phyloP scores from a whole-genome alignment of 2,888 invertebrate species.

The Plemyria rubiginata region DNA sequence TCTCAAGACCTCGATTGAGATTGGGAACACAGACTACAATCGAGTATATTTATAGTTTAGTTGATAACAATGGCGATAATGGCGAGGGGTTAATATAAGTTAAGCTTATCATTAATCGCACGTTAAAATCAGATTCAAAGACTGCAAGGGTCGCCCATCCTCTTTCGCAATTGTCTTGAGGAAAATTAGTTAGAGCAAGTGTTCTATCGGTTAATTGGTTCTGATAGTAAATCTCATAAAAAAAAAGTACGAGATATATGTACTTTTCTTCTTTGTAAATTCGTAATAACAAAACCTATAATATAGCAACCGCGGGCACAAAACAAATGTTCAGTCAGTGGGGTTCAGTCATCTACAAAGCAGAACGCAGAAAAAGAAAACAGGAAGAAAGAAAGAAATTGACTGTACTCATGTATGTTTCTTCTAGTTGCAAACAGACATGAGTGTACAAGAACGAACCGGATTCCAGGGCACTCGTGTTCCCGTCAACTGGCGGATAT shows the following conservation, averaged over 20 bases:
- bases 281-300: no score
- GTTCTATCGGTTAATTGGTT: no score
- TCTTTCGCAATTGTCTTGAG: no score
- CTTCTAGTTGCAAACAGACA: background rate
- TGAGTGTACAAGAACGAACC: constrained; percentile 20
- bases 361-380: no score
- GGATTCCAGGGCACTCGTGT: constrained; percentile 44
- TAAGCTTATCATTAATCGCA: constrained; percentile 26
- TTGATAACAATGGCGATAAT: constrained; percentile 40
- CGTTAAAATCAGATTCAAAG: constrained; percentile 10
- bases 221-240: no score
- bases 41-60: constrained; percentile 27
- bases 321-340: no score
- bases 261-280: no score
- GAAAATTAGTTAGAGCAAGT: no score
- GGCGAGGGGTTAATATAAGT: constrained; percentile 33
- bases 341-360: no score
- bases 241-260: no score
- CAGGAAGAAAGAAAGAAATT: no score
- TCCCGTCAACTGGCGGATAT: constrained; percentile 72
- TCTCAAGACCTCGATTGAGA: constrained; percentile 41
- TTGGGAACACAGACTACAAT: constrained; percentile 42
- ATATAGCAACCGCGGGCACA: no score
- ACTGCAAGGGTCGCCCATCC: constrained; percentile 4
- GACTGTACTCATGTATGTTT: background rate